These are phyloP conservation scores for Coelopa pilipes DNA, from an alignment of 2,888 invertebrate genomes.

Conservation along the genomic window DNA sequence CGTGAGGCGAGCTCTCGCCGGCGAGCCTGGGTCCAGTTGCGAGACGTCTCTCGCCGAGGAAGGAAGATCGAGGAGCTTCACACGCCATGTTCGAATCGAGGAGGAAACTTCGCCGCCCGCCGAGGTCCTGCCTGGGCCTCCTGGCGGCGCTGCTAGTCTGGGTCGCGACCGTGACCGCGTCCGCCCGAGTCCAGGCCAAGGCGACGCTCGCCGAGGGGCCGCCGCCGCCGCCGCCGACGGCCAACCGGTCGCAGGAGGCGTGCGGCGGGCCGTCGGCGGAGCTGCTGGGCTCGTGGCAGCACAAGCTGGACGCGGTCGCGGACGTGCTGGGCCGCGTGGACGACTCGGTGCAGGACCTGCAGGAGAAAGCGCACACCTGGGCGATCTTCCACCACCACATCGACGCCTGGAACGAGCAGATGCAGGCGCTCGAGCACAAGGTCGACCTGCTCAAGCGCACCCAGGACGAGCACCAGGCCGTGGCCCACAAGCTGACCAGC, in stretches of 20 bases:
- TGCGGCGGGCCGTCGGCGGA: background rate
- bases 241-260: background rate
- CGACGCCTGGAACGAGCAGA: conserved; percentile 70
- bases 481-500: conserved; percentile 57
- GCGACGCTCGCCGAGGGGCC: background rate
- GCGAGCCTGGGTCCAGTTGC: too few relatives aligned
- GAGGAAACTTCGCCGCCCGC: background rate
- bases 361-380: conserved; percentile 69
- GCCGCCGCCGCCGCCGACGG: too few relatives aligned
- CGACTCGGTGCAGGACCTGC: conserved; percentile 67
- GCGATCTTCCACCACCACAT: conserved; percentile 70
- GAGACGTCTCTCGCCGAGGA: too few relatives aligned
- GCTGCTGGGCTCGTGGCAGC: conserved; percentile 58
- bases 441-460: conserved; percentile 67
- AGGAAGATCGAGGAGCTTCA: background rate
- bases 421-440: conserved; percentile 68
- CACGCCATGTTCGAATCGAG: background rate
- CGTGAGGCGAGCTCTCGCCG: too few relatives aligned
- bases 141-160: background rate
- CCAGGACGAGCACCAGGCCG: conserved; percentile 51
- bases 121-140: background rate
- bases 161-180: too few relatives aligned
- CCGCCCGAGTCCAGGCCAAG: background rate
- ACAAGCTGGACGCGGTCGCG: conserved; percentile 64
- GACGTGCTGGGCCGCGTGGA: conserved; percentile 66